A percentile compares a stretch with the other conserved stretches of the same genome.
phyloP scores from a whole-genome alignment of 2,113 vertebrate species.

The Pithys albifrons region DNA sequence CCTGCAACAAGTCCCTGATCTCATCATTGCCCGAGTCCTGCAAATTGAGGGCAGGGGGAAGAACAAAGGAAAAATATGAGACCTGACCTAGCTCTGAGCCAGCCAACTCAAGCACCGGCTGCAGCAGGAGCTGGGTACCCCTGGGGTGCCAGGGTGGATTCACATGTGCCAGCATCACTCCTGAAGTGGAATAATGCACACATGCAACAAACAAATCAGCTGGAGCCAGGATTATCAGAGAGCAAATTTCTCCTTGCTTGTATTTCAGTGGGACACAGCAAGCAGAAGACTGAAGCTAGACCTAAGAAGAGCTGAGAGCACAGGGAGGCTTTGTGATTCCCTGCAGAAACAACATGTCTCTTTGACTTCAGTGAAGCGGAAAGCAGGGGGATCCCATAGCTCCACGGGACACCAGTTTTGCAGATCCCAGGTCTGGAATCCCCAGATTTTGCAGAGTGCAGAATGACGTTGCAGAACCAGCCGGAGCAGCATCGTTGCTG shows the following conservation, averaged over 20 bases:
- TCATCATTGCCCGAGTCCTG: accelerated
- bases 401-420: neutral
- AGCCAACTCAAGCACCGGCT: neutral
- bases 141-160: neutral
- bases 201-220: neutral
- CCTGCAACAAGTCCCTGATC: neutral
- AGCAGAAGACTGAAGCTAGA: neutral
- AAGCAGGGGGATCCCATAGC: neutral
- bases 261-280: neutral
- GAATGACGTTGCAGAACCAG: accelerated
- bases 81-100: neutral
- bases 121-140: neutral
- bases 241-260: neutral
- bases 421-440: accelerated
- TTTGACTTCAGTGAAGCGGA: neutral
- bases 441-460: neutral
- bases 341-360: neutral
- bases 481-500: accelerated
- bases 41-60: neutral
- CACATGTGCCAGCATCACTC: accelerated
- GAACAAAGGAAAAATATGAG: neutral
- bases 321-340: no score
- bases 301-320: neutral
- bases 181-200: neutral
- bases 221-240: neutral